Base-by-base conservation (phyloP, 2,113 vertebrate species). In the Noturus placidus region DNA sequence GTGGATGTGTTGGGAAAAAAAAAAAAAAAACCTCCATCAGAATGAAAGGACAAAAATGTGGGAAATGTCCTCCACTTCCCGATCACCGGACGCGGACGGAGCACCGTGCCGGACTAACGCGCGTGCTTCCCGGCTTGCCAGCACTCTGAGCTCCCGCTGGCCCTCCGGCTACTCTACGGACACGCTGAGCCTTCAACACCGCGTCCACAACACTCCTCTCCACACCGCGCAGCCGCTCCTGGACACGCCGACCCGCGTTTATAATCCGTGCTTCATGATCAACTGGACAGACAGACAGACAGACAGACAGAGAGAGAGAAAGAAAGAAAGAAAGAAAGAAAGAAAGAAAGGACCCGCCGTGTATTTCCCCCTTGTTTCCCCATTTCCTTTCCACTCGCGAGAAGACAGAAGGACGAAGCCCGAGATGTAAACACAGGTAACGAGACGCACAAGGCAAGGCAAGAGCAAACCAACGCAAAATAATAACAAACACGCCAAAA, bases 341-440 rank as follows among this genome's bases (percentile, higher is more conserved):
- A 14, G 15, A 19, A 78, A n/a, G 54, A 56, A 91, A 91, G 94
- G 94, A 89, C 94, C 94, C 95, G 95, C 94, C 94, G 93, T 94
- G 93, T 91, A 90, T 92, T 87, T 57, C 59, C 92, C 90, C 92
- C 91, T 56, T 93, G 93, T 95, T 94, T 93, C 94, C 92, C 93
- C 94, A 92, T 94, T 94, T 92, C 94, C 95, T 94, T 93, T 93
- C 94, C 93, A 94, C 93, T 94, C 93, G 92, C 88, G 94, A 94
- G 92, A 94, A 93, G 93, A 93, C 92, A 87, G 94, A 95, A 95
- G 94, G 95, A 96, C 95, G 94, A 92, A 88, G 84, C 52, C 92
- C 94, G 95, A 93, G 95, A 93, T 95, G 95, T 96, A 94, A 95
- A 95, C 94, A 93, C 95, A 96, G 95, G 95, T 96, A 96, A 96